Percentiles rank a stretch among this genome's conserved stretches.
These are phyloP conservation scores for Pristionchus arcanus DNA, from an alignment of 2,888 invertebrate genomes.

Conservation along the genomic window DNA sequence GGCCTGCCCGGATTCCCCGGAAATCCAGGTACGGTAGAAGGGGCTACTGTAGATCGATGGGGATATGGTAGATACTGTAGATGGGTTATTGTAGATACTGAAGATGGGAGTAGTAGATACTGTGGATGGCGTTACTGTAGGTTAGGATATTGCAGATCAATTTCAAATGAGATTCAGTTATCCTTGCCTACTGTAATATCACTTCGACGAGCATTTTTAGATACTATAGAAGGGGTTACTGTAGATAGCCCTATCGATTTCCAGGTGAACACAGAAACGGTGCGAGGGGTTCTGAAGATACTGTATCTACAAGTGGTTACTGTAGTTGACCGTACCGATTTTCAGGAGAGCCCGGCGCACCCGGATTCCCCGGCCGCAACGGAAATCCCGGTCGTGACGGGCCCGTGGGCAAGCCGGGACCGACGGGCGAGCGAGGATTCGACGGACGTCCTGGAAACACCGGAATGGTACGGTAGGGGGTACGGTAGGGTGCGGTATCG, in stretches of 20 bases:
- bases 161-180: too few relatives aligned
- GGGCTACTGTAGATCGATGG: neutral
- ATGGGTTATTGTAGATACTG: neutral
- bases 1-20: constrained; percentile 4
- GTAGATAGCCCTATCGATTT: neutral
- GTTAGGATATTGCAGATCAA: too few relatives aligned
- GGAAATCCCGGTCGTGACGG: constrained; percentile 46
- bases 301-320: neutral
- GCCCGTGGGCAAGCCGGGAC: neutral
- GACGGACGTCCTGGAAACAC: constrained; percentile 41
- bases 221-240: neutral
- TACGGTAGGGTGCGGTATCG: neutral
- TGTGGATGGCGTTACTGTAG: too few relatives aligned
- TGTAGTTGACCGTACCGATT: neutral
- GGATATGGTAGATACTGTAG: neutral
- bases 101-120: too few relatives aligned
- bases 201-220: too few relatives aligned
- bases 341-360: constrained; percentile 17
- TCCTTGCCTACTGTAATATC: too few relatives aligned
- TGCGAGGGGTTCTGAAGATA: too few relatives aligned
- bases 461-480: constrained; percentile 28
- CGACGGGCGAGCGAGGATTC: constrained; percentile 28
- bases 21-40: neutral
- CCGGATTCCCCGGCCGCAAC: constrained; percentile 19
- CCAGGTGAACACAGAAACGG: too few relatives aligned